Percentiles rank a stretch among this genome's conserved stretches.
Conservation (phyloP, 2,888 invertebrate species). For the Morpho helenor region DNA sequence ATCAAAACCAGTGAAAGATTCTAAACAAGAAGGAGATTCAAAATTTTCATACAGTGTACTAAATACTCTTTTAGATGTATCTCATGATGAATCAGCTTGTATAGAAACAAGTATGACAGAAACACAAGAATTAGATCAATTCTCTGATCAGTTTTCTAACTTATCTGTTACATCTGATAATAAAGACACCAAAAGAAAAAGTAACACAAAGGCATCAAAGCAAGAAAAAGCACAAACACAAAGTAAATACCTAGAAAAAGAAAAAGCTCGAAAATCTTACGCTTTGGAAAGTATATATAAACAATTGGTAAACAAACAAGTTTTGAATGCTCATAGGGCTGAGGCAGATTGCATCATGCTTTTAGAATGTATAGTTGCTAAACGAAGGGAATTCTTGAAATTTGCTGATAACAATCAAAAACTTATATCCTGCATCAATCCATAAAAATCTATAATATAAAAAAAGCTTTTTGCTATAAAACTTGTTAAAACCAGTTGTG, state of each 20-base stretch:
- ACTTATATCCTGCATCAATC: conserved; percentile 38
- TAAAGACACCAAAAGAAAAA: conserved; percentile 18
- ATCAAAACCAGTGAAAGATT: too few species aligned
- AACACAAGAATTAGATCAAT: conserved; percentile 1
- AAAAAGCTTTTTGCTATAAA: too few species aligned
- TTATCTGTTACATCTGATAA: conserved; percentile 28
- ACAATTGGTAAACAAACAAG: conserved; percentile 67
- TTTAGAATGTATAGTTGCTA: conserved; percentile 78
- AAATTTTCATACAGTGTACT: too few species aligned
- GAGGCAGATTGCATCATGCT: conserved; percentile 84
- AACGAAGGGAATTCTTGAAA: conserved; percentile 76
- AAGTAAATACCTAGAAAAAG: neutral
- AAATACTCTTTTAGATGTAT: neutral
- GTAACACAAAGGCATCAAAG: neutral
- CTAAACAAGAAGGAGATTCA: too few species aligned
- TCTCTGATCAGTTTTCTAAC: conserved; percentile 41
- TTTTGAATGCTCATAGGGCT: conserved; percentile 79
- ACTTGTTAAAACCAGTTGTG: too few species aligned
- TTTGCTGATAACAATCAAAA: conserved; percentile 64
- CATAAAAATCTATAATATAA: neutral
- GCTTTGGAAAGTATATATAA: conserved; percentile 76
- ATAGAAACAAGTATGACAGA: conserved; percentile 4
- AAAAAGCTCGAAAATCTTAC: conserved; percentile 43
- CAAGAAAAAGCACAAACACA: conserved; percentile 14
- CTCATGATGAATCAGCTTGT: neutral